These are phyloP conservation scores for Anoplolepis gracilipes DNA, from an alignment of 1,140 invertebrate species.

Conservation along the genomic window DNA sequence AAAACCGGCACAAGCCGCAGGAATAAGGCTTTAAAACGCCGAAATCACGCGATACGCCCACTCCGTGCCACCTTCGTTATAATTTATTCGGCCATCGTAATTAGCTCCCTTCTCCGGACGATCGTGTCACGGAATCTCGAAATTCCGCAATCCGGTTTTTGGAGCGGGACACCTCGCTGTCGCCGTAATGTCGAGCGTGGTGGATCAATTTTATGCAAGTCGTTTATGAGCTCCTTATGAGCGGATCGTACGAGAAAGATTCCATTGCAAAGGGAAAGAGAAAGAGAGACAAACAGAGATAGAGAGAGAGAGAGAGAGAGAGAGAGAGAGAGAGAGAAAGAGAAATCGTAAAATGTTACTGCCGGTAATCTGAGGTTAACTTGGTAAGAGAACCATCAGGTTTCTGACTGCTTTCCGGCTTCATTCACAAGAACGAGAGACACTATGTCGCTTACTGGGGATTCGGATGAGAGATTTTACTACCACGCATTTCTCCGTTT, in stretches of 20 bases:
- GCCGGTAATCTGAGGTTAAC: constrained; percentile 66
- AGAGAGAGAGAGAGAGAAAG: not conserved
- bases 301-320: constrained; percentile 11
- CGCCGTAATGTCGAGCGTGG: constrained; percentile 37
- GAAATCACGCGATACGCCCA: constrained; percentile 36
- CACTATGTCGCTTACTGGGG: not conserved
- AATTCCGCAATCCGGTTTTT: constrained; percentile 53
- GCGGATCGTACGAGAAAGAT: constrained; percentile 37
- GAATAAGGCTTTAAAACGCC: constrained; percentile 20
- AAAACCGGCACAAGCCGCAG: not conserved
- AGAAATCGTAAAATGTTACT: constrained; percentile 70
- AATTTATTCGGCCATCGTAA: constrained; percentile 56
- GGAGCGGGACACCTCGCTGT: constrained; percentile 10
- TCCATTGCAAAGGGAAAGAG: not conserved
- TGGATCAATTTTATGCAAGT: constrained; percentile 78
- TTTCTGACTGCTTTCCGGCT: not conserved
- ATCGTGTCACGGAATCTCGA: not conserved
- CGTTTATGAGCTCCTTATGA: constrained; percentile 76
- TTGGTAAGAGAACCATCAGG: constrained; percentile 58
- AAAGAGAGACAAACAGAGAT: not conserved
- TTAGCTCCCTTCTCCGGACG: not conserved
- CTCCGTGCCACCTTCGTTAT: constrained; percentile 3
- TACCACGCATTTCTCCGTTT: not conserved
- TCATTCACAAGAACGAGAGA: constrained; percentile 10
- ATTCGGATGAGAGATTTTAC: constrained; percentile 18